phyloP scores from a whole-genome alignment of 92 coral and sea anemone genomes.

The Palythoa grandis region DNA sequence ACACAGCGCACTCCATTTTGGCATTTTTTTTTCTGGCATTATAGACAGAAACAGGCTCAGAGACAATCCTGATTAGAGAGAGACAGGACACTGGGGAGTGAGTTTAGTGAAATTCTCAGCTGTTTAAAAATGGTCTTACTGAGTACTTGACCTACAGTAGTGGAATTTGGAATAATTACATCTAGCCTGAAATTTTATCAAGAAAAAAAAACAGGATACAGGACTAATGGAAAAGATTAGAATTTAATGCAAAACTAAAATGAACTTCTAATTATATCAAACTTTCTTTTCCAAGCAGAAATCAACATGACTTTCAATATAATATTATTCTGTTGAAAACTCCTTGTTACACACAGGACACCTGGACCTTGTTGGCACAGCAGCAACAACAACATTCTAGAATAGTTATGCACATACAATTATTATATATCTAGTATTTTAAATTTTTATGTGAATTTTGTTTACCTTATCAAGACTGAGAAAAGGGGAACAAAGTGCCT shows the following conservation, averaged over 20 bases:
- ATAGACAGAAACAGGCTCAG: too few relatives aligned
- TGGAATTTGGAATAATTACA: neutral
- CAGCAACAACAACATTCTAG: slow-evolving; percentile 15
- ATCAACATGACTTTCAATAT: slow-evolving; percentile 5
- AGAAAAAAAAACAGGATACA: neutral
- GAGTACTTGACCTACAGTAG: neutral
- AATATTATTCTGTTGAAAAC: neutral
- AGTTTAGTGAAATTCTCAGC: slow-evolving; percentile 1
- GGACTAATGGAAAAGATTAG: slow-evolving; percentile 3
- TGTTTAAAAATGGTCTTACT: slow-evolving; percentile 8
- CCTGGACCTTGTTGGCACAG: slow-evolving; percentile 3
- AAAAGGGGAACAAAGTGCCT: neutral
- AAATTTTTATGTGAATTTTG: neutral
- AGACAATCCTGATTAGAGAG: too few relatives aligned
- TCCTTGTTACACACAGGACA: slow-evolving; percentile 21
- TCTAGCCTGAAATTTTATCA: neutral
- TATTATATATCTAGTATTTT: neutral
- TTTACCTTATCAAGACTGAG: neutral
- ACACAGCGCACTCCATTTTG: neutral
- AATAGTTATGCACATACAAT: neutral
- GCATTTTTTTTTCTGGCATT: neutral
- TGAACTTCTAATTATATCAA: slow-evolving; percentile 4
- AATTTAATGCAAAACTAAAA: neutral
- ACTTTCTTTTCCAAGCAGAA: slow-evolving; percentile 9
- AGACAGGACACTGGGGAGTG: too few relatives aligned